Conservation (phyloP, 2,888 invertebrate genomes). For the Ectemnius cavifrons region DNA sequence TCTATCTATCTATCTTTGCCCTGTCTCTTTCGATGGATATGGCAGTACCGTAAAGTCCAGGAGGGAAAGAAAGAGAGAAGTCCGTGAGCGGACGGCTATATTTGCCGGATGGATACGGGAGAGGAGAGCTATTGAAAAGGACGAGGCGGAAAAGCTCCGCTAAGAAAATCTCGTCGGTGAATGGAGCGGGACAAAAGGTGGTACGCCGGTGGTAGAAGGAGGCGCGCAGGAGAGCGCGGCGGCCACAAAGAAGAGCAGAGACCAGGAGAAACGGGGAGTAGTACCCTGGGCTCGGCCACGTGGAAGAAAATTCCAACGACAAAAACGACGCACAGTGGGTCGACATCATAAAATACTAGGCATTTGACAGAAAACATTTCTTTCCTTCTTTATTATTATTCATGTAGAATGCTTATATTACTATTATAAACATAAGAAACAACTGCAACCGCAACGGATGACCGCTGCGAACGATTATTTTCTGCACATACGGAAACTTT, state of each 20-base stretch:
- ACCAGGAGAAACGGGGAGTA: background rate
- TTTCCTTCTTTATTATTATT: too few relatives aligned
- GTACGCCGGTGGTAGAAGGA: slow-evolving; percentile 5
- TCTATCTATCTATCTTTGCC: too few relatives aligned
- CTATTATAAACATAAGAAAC: too few relatives aligned
- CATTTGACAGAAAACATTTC: too few relatives aligned
- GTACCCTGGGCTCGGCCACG: slow-evolving; percentile 34
- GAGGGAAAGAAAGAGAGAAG: background rate
- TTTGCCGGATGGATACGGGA: slow-evolving; percentile 26
- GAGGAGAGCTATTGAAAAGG: slow-evolving; percentile 29
- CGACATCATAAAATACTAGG: too few relatives aligned
- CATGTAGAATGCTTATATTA: too few relatives aligned
- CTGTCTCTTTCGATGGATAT: background rate
- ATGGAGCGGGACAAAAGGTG: slow-evolving; percentile 32
- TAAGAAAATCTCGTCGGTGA: slow-evolving; percentile 39
- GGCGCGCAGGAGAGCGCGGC: slow-evolving; percentile 1
- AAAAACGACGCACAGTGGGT: background rate
- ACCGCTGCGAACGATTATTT: too few relatives aligned
- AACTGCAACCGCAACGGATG: too few relatives aligned
- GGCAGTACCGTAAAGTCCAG: background rate
- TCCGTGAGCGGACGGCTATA: background rate
- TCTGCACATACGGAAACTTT: too few relatives aligned
- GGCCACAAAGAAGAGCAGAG: slow-evolving; percentile 7
- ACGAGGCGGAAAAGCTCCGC: slow-evolving; percentile 26
- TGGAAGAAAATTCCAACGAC: slow-evolving; percentile 28